Evolutionary conservation across 2,113 vertebrate species (phyloP).

Genomic region (Petroica traversi): DNA sequence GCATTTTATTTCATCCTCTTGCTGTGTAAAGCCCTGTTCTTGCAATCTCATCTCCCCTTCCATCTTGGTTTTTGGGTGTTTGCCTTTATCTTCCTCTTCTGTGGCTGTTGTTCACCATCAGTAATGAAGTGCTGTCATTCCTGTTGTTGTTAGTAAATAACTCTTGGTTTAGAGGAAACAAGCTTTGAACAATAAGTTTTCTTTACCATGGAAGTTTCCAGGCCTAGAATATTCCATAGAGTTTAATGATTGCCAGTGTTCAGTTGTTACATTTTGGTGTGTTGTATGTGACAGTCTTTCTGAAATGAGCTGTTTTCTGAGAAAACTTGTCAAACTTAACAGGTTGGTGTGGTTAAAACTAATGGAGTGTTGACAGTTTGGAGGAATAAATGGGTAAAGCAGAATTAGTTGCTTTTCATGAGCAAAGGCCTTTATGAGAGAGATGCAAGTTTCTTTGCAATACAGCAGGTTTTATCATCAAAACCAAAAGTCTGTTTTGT

Average conservation of each 20-base stretch:
- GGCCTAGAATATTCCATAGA: neutral
- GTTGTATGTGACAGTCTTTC: neutral
- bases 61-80: neutral
- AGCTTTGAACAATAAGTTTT: neutral
- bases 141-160: neutral
- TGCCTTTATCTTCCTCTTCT: neutral
- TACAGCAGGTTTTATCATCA: neutral
- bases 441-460: neutral
- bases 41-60: neutral
- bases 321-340: neutral
- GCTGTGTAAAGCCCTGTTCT: neutral
- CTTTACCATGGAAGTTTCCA: neutral
- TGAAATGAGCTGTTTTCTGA: neutral
- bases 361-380: neutral
- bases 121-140: neutral
- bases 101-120: neutral
- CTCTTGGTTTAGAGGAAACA: neutral
- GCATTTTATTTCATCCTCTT: neutral
- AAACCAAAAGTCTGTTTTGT: neutral
- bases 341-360: neutral
- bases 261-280: neutral
- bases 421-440: neutral
- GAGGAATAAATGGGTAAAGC: neutral
- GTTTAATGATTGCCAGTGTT: neutral
- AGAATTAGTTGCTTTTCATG: neutral